Conservation (phyloP, 2,113 vertebrate genomes). For the Xyliphius kryptos region DNA sequence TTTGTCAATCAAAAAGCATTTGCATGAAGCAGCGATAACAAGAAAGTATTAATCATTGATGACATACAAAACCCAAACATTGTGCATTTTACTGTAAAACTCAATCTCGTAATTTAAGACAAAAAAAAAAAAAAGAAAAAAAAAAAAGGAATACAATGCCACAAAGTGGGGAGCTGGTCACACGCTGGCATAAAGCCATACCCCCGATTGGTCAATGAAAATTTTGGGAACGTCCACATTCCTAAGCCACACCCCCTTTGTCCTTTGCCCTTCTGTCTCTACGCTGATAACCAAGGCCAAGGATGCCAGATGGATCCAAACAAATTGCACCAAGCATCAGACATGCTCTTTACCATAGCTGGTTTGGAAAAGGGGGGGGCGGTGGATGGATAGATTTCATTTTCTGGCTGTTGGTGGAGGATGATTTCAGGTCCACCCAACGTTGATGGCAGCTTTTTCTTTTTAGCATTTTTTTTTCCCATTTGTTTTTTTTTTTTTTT, state of each 20-base stretch:
- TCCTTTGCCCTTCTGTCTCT: conserved; percentile 56
- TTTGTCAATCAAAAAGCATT: conserved; percentile 49
- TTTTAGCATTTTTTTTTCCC: conserved; percentile 48
- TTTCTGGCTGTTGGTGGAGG: conserved; percentile 34
- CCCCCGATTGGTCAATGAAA: conserved; percentile 54
- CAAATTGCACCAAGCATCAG: not conserved
- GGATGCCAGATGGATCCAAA: conserved; percentile 31
- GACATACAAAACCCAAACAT: conserved; percentile 80
- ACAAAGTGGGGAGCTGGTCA: conserved; percentile 76
- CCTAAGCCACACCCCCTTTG: conserved; percentile 63
- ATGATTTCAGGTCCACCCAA: conserved; percentile 72
- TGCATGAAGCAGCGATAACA: no score
- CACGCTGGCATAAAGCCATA: conserved; percentile 74
- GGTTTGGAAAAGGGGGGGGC: conserved; percentile 52
- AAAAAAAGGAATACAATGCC: conserved; percentile 72
- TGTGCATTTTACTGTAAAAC: conserved; percentile 83
- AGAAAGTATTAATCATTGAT: conserved; percentile 75
- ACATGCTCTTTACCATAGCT: conserved; percentile 11
- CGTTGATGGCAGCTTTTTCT: conserved; percentile 70
- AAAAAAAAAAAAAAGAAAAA: conserved; percentile 32
- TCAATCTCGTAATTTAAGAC: conserved; percentile 36
- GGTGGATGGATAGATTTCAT: conserved; percentile 12
- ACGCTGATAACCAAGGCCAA: conserved; percentile 53
- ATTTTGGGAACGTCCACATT: conserved; percentile 62
- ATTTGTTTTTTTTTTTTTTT: conserved; percentile 51